Evolutionary conservation across 2,888 invertebrate species (phyloP), one percentile per base, ranked within the genome.

Genomic region (Nephrotoma appendiculata): DNA sequence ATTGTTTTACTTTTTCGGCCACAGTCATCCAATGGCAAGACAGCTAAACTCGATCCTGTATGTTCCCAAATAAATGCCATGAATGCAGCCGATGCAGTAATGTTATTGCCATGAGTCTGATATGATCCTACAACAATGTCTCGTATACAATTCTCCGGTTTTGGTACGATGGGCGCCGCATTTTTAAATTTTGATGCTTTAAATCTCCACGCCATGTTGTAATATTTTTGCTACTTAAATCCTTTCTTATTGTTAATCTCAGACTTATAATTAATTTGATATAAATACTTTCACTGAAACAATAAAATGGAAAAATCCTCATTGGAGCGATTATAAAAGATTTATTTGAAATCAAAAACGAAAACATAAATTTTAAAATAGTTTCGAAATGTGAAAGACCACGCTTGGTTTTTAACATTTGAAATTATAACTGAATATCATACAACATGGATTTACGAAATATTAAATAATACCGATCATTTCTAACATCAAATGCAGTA

Each of bases 181-280:
- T 99, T 99, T 94, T 98, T 99, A 92, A 97, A 99, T 92, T 99
- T 99, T 88, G 98, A 98, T 91, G 98, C 97, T 94, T 98, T 98
- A 93, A 98, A 98, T 92, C 98, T 94, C 96, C 97, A 97, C 92
- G 97, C 96, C 97, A 97, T 97, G 31, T 71, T 19, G 31, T 71
- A 71, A 19, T 31, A 71, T 31, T 9, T 19, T 71, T 71, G 2
- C 9, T 2, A 71, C 9, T 7, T 71, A 31, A 7, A 71, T 9
- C 7, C 31, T 71, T 71, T 71, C 9, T 31, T 71, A 9, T 31
- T 71, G 11, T 9, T 71, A 71, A 71, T 71, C 71, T 19, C 71
- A 9, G 31, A 71, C 31, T 71, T 31, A 31, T 31, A 31, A 71
- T 31, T 7, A 71, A 4, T 71, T 31, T 9, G 31, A 4, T 31